Evolutionary conservation across 2,113 vertebrate species (phyloP).

Genomic region (Periophthalmodon schlosseri): DNA sequence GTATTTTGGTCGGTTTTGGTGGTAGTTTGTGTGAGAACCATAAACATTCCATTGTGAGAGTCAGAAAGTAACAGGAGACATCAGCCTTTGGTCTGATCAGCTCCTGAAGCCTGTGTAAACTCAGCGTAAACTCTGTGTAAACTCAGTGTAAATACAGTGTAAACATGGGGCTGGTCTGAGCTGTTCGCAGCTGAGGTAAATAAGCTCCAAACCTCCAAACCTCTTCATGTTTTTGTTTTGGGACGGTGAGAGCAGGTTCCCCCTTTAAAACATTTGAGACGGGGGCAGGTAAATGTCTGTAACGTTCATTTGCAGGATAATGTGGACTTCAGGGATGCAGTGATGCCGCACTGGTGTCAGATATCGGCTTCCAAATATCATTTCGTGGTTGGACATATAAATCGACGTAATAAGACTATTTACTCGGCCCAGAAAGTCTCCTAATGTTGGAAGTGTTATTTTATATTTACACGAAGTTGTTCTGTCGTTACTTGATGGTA

Average conservation of each 20-base stretch:
- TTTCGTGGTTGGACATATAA: no score
- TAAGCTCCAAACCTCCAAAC: conserved; percentile 58
- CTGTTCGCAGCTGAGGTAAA: conserved; percentile 74
- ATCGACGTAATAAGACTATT: no score
- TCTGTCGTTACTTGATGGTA: no score
- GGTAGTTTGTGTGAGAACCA: conserved; percentile 10
- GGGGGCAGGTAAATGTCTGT: no score
- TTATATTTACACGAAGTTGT: no score
- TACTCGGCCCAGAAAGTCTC: no score
- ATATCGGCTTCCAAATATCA: no score
- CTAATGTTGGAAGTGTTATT: no score
- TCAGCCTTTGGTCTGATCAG: conserved; percentile 65
- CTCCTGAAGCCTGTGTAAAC: conserved; percentile 71
- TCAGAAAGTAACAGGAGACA: conserved; percentile 50
- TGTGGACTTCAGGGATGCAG: no score
- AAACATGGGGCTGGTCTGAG: not conserved
- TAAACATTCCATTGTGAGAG: conserved; percentile 31
- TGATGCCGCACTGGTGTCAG: no score
- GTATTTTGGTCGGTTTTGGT: not conserved
- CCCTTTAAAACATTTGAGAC: no score
- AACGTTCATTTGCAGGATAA: no score
- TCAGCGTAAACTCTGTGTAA: conserved; percentile 55
- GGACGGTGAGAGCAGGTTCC: not conserved
- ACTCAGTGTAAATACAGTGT: conserved; percentile 19
- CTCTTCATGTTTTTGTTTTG: conserved; percentile 28